phyloP scores from a whole-genome alignment of 2,797 vertebrate species.

The Sebastes aleutianus region DNA sequence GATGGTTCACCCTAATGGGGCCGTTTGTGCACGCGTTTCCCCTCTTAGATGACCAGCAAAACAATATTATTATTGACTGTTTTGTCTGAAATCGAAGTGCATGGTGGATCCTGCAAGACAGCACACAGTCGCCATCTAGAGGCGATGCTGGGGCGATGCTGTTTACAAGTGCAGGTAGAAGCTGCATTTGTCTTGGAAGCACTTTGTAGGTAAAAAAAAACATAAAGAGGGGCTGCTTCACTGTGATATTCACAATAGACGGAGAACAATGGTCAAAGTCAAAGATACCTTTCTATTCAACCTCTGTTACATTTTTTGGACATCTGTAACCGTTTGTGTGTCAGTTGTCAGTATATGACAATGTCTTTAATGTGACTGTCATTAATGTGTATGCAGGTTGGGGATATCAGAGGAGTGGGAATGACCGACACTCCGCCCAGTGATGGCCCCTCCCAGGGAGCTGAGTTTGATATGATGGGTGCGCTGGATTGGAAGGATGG shows the following conservation, averaged over 20 bases:
- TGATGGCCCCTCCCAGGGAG: slow-evolving; percentile 80
- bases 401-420: slow-evolving; percentile 58
- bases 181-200: slow-evolving; percentile 27
- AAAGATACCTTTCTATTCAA: neutral
- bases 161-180: slow-evolving; percentile 72
- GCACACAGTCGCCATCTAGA: slow-evolving; percentile 74
- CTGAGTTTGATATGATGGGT: slow-evolving; percentile 82
- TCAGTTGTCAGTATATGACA: neutral
- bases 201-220: slow-evolving; percentile 3
- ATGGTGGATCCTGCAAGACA: slow-evolving; percentile 75
- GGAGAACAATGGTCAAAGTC: neutral
- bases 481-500: slow-evolving; percentile 89
- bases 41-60: slow-evolving; percentile 57
- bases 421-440: slow-evolving; percentile 85
- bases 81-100: slow-evolving; percentile 82
- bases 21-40: slow-evolving; percentile 62
- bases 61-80: slow-evolving; percentile 82
- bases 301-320: neutral
- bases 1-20: slow-evolving; percentile 44
- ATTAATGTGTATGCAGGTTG: slow-evolving; percentile 39
- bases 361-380: neutral
- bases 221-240: neutral
- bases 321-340: neutral
- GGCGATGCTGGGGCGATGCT: slow-evolving; percentile 58
- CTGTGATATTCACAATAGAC: neutral